phyloP scores from a whole-genome alignment of 2,888 invertebrate genomes.

The Pedicia rivosa region DNA sequence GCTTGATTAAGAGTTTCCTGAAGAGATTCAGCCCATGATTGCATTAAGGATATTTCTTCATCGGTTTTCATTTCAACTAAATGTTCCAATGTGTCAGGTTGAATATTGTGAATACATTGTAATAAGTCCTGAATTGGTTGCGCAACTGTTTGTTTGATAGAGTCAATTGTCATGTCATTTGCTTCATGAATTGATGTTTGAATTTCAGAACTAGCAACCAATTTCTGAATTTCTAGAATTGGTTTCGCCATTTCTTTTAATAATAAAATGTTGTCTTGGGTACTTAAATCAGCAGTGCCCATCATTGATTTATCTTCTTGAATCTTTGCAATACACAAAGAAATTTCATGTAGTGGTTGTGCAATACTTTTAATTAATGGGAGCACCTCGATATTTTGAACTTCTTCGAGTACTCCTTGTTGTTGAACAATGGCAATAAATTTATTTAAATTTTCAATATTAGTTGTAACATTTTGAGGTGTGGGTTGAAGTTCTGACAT shows the following conservation, averaged over 20 bases:
- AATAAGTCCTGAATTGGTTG: conserved; percentile 16
- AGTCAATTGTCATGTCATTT: conserved; percentile 1
- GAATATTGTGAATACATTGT: conserved; percentile 21
- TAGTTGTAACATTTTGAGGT: too few species aligned
- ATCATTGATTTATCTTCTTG: conserved; percentile 11
- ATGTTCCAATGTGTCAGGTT: conserved; percentile 29
- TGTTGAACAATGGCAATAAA: conserved; percentile 20
- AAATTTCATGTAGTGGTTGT: conserved; percentile 18
- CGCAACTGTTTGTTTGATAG: neutral
- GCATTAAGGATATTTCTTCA: conserved; percentile 26
- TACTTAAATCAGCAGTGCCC: conserved; percentile 14
- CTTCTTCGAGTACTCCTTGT: conserved; percentile 23
- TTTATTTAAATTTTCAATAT: conserved; percentile 9
- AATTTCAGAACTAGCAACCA: conserved; percentile 5
- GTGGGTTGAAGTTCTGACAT: too few species aligned
- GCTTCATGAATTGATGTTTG: conserved; percentile 6
- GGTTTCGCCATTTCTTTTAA: conserved; percentile 10
- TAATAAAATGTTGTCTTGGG: conserved; percentile 11
- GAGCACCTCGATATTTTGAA: conserved; percentile 11
- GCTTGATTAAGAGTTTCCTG: conserved; percentile 17
- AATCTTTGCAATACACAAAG: conserved; percentile 18
- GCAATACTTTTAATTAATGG: conserved; percentile 8
- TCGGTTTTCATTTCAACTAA: conserved; percentile 38
- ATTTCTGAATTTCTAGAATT: conserved; percentile 9
- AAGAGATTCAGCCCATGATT: conserved; percentile 13